Conservation (phyloP, 2,113 vertebrate species). For the Tylochromis polylepis region DNA sequence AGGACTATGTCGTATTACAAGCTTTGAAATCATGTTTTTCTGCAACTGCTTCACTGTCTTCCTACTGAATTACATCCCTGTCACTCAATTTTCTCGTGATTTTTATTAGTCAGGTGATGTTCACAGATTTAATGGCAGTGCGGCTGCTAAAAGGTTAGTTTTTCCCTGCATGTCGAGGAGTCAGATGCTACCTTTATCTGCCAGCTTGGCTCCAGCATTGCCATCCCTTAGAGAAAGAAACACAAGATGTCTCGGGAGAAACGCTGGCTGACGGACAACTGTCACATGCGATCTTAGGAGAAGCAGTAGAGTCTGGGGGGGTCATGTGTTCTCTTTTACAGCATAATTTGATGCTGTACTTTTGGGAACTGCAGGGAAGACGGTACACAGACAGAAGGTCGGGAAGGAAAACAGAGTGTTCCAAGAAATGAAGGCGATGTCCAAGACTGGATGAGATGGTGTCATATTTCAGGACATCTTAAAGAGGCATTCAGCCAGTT, state of each 20-base stretch:
- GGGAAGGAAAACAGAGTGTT: background rate
- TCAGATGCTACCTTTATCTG: constrained; percentile 4
- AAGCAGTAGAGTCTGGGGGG: background rate
- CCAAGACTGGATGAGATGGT: background rate
- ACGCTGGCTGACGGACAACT: constrained; percentile 6
- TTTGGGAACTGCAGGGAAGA: background rate
- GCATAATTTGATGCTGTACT: background rate
- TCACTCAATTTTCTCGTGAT: background rate
- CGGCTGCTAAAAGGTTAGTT: background rate
- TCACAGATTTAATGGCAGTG: background rate
- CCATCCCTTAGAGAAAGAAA: background rate
- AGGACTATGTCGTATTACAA: background rate
- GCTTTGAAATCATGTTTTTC: background rate
- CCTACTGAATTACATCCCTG: background rate
- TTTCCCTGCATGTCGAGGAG: background rate
- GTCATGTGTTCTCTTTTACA: background rate
- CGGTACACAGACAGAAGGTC: background rate
- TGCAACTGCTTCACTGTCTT: background rate
- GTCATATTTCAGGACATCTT: background rate
- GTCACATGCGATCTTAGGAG: constrained; percentile 7
- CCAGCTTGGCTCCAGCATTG: background rate
- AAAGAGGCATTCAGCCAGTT: background rate
- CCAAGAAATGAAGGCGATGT: background rate
- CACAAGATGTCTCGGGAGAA: background rate
- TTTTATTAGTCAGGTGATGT: background rate